phyloP scores from a whole-genome alignment of 2,113 vertebrate genomes.

The Butorides virescens region DNA sequence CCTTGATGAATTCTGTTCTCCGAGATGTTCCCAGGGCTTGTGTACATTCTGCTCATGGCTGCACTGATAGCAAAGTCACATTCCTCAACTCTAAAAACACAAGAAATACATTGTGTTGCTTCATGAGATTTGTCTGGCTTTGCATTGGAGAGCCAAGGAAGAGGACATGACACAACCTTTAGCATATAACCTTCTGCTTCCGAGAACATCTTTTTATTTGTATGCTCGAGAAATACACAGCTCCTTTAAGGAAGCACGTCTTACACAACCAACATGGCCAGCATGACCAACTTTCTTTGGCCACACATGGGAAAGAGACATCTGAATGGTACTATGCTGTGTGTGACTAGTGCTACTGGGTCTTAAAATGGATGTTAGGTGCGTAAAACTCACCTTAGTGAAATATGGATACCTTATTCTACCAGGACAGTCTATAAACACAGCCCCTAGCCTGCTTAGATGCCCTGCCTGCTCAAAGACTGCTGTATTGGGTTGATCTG shows the following conservation, averaged over 20 bases:
- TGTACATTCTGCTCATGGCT: constrained; percentile 38
- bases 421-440: neutral
- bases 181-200: neutral
- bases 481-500: neutral
- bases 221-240: neutral
- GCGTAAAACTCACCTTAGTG: neutral
- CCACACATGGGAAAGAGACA: neutral
- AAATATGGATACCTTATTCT: neutral
- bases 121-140: constrained; percentile 44
- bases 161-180: neutral
- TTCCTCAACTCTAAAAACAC: constrained; percentile 9
- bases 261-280: neutral
- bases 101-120: neutral
- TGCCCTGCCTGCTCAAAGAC: neutral
- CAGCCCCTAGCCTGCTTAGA: neutral
- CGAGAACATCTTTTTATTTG: neutral
- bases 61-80: constrained; percentile 54
- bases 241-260: neutral
- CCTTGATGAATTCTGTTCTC: constrained; percentile 18
- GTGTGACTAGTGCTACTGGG: no score
- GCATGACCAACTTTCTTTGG: neutral
- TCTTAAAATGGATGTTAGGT: neutral
- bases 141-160: neutral
- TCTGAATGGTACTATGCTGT: neutral
- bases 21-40: constrained; percentile 62